Base-by-base conservation (phyloP, 1,140 invertebrate genomes). In the Leptinotarsa lineolata region DNA sequence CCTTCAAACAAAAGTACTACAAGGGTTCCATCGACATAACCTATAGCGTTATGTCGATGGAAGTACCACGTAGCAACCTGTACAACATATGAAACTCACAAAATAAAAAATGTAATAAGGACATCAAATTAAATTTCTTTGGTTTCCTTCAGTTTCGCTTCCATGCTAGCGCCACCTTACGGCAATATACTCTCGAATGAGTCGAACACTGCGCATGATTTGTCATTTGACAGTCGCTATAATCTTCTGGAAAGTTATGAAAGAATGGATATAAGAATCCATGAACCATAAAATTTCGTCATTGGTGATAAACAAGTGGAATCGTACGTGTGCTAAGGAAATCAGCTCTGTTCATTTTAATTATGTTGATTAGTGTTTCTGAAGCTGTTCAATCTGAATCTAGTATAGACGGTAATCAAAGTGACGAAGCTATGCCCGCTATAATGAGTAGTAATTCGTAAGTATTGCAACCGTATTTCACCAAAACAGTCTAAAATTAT, bases 331-430 rank as follows among this genome's bases (percentile, higher is more conserved):
- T n/a, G 20, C n/a, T n/a, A 1, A 18, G 3, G 24, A 15, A 20
- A 8, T 20, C 39, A 48, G 73, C 76, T 79, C 79, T 67, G 44
- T 54, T 71, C 71, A 13, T 74, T 76, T 80, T 81, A 81, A 79
- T 79, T 81, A 82, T 82, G 81, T 80, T 81, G 76, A 78, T 81
- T 76, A 82, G 76, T 82, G 78, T 75, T 68, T 71, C 72, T 64
- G 77, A 82, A 74, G 72, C 73, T 63, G 69, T 81, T 72, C 81
- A 74, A 80, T 79, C 45, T 66, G 72, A 76, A 74, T 77, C 72
- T 68, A 81, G 72, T 78, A 73, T 73, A 67, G 75, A 77, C 24
- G 74, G 68, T 76, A 72, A 72, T 70, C 75, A 74, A 74, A n/a
- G 72, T 64, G 73, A 80, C 6, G 68, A 69, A 80, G 77, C 74